Evolutionary conservation across 2,113 vertebrate genomes (phyloP), one percentile per base, ranked within the genome.

Genomic region (Asarcornis scutulata): DNA sequence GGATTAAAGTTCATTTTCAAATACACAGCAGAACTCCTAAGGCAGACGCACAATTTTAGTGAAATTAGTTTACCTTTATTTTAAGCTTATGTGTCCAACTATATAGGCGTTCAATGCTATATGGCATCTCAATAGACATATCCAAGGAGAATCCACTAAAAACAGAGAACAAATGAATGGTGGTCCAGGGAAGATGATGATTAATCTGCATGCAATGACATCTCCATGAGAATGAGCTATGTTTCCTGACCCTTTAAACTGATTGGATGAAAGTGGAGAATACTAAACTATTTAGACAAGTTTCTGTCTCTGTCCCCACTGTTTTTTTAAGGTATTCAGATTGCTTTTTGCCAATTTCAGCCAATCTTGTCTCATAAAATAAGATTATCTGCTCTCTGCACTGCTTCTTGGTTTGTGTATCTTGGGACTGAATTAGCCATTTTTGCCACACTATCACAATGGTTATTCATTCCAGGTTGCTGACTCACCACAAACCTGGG

Each of bases 101-200:
- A 11, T 62, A 55, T 80, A 99, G 97, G 53, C 73, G 64, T 55
- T 93, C 91, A 89, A 99, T 99, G 95, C 97, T 68, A 17, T 98
- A 84, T 2, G 98, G 98, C 98, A 99, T 98, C 94, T 99, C 98
- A 59, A 98, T 82, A 26, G 98, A 98, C 97, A 98, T 93, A 56
- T 97, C 97, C 90, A 99, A 69, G 38, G 92, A 98, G 96, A 99
- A 99, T 79, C 97, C 97, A 84, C 97, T 98, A 67, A 72, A 95
- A 89, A 85, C 36, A 75, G 83, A 95, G 31, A 87, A 86, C 91
- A 83, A 32, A 59, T n/a, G 20, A 87, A 50, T 18, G 20, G 12
- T 22, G 52, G 17, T 53, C 25, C 26, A 44, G 21, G 22, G 13
- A 50, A 58, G 17, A 36, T 34, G n/a, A 75, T 40, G 9, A 62